Evolutionary conservation across 2,888 invertebrate genomes (phyloP).

Genomic region (Erpobdella octoculata): DNA sequence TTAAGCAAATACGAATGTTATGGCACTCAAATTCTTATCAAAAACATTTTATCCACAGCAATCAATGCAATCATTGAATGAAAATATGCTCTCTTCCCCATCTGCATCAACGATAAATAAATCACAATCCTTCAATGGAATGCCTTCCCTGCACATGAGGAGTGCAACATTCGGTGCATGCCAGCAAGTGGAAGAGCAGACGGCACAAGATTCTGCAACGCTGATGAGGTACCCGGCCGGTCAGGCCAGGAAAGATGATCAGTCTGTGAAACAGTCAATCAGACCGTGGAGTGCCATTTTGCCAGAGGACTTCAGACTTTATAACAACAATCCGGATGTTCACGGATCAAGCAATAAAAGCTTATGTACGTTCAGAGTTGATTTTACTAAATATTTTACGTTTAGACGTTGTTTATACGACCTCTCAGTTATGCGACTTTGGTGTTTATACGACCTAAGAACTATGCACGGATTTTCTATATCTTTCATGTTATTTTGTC

Average conservation of each 20-base stretch:
- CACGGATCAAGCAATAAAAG: slow-evolving; percentile 17
- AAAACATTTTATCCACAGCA: background rate
- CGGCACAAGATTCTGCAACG: background rate
- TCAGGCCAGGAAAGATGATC: background rate
- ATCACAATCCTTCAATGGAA: slow-evolving; percentile 24
- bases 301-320: slow-evolving; percentile 20
- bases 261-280: background rate
- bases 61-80: slow-evolving; percentile 18
- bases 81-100: background rate
- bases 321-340: background rate
- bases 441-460: background rate
- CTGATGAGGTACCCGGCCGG: background rate
- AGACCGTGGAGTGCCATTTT: slow-evolving; percentile 28
- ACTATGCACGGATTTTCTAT: background rate
- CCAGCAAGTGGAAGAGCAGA: background rate
- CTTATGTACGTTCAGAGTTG: background rate
- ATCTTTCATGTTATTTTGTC: background rate
- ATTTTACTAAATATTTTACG: background rate
- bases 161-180: background rate
- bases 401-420: background rate
- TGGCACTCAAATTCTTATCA: background rate
- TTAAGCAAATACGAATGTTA: background rate
- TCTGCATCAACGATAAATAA: slow-evolving; percentile 10
- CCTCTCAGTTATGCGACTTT: background rate
- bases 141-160: background rate